Percentiles rank a stretch among this genome's conserved stretches.
Conservation (phyloP, 2,797 vertebrate species). For the Melanotaenia boesemani region DNA sequence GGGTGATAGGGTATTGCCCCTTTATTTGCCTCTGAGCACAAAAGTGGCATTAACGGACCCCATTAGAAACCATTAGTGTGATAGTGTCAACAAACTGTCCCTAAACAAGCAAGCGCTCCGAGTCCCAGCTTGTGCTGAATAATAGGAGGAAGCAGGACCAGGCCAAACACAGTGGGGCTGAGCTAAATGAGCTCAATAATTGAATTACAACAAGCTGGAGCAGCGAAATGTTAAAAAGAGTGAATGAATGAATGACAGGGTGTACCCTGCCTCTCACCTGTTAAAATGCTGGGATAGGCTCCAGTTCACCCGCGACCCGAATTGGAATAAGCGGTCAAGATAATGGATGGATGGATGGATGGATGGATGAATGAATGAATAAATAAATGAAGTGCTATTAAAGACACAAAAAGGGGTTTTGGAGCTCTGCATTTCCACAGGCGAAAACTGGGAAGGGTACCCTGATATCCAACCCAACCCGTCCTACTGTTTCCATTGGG, state of each 20-base stretch:
- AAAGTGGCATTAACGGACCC: conserved; percentile 58
- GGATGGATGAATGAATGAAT: neutral
- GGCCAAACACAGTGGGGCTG: conserved; percentile 45
- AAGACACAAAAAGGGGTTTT: neutral
- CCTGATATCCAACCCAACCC: too few species aligned
- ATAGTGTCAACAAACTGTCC: conserved; percentile 59
- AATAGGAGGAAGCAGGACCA: conserved; percentile 50
- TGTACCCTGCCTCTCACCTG: too few species aligned
- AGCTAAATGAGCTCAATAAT: conserved; percentile 64
- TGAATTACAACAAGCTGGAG: conserved; percentile 34
- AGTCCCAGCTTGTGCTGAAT: conserved; percentile 60
- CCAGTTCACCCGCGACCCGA: too few species aligned
- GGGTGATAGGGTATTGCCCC: conserved; percentile 48
- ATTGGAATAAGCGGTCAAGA: too few species aligned
- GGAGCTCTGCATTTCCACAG: too few species aligned
- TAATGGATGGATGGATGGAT: too few species aligned
- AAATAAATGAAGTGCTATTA: neutral
- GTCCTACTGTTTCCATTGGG: too few species aligned
- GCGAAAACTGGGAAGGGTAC: too few species aligned
- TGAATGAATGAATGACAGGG: neutral
- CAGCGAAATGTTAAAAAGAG: conserved; percentile 8
- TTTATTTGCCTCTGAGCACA: conserved; percentile 53
- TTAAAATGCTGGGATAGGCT: too few species aligned
- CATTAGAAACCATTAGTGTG: conserved; percentile 70
- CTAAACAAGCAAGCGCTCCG: conserved; percentile 57